phyloP scores from a whole-genome alignment of 2,797 vertebrate genomes.

The Psittacula echo region DNA sequence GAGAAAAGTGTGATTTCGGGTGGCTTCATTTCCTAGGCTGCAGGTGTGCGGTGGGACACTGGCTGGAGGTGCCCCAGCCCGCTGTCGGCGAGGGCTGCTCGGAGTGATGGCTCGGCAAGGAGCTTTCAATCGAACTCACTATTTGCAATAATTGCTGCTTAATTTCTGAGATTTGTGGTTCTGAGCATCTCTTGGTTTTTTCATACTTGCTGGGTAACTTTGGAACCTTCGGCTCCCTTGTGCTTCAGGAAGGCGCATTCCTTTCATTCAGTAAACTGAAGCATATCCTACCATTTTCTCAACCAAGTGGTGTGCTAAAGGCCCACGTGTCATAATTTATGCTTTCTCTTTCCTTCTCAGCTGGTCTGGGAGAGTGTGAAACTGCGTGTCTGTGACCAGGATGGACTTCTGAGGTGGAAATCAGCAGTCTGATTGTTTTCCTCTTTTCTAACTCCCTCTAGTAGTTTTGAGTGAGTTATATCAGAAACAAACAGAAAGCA shows the following conservation, averaged over 20 bases:
- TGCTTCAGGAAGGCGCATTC: background rate
- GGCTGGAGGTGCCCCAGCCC: background rate
- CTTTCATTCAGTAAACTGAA: background rate
- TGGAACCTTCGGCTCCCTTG: fast-evolving
- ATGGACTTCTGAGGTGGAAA: background rate
- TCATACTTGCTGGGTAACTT: fast-evolving
- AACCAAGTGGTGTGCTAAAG: background rate
- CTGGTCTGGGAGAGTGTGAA: background rate
- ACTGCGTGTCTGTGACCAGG: background rate
- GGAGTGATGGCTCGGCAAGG: too few relatives aligned
- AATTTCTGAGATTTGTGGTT: background rate
- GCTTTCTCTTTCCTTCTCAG: background rate
- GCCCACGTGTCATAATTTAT: background rate
- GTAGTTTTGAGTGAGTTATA: background rate
- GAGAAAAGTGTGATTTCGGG: fast-evolving
- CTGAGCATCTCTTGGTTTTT: background rate
- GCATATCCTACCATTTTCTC: background rate
- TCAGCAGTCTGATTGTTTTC: background rate
- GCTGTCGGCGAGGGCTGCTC: background rate
- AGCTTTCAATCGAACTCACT: background rate
- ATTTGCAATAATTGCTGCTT: background rate
- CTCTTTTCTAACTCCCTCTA: background rate
- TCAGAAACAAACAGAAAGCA: background rate
- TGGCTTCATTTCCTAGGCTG: fast-evolving
- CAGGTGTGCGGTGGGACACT: background rate